Evolutionary conservation across 2,113 vertebrate genomes (phyloP), one percentile per base, ranked within the genome.

Genomic region (Sinocyclocheilus anshuiensis): DNA sequence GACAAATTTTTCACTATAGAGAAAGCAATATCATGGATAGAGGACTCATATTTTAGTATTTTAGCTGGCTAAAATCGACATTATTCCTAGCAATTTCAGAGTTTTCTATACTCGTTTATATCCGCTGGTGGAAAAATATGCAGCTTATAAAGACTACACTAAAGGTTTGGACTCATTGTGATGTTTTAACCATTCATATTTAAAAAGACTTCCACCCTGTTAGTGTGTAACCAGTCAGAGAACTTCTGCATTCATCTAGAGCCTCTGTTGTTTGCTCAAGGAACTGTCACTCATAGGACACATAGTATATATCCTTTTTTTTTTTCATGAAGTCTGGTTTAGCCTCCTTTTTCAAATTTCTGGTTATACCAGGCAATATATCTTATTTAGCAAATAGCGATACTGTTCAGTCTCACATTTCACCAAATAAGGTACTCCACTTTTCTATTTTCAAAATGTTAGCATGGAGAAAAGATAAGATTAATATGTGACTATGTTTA

Each of bases 201-300:
- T 16, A 53, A 15, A 50, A 0, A 48, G 3, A 48, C 10, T 20
- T 74, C 18, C 36, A 22, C 9, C 61, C 10, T 24, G 61, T 26
- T 53, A 53, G 13, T 4, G 50, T 16, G 50, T 53, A 53, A 53
- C 15, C 15, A 53, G 50, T 53, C 15, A 53, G 50, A 53, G 4
- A 5, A 53, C 13, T 4, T 53, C 13, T 53, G 13, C 13, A 53
- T 53, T 53, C 13, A 53, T 53, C 12, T 6, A 74, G n/a, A 50
- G 39, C 6, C 74, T 11, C 78, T 42, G 26, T 29, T 78, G 29
- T 59, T 61, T 80, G 77, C 33, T 80, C 29, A 80, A 79, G 55
- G 4, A 26, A 1, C 5, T 53, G 50, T 16, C 50, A 15, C 50
- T 15, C 15, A 53, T 76, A 1, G 16, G n/a, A 9, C 24, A 80